phyloP scores from a whole-genome alignment of 2,797 vertebrate genomes.

The Centroberyx gerrardi region DNA sequence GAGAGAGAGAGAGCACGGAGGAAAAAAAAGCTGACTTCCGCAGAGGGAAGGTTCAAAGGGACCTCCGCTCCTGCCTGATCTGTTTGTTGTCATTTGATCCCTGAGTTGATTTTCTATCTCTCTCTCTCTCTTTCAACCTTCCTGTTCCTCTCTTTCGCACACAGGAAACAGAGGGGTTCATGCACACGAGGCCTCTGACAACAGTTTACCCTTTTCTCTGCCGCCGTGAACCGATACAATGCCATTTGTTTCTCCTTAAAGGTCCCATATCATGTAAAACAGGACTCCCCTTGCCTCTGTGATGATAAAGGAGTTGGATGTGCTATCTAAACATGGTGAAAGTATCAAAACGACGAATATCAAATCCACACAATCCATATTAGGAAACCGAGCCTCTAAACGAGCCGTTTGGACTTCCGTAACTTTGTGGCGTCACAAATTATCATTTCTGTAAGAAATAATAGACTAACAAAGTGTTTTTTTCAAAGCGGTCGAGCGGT shows the following conservation, averaged over 20 bases:
- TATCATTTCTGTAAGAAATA: no score
- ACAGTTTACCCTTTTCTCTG: constrained; percentile 51
- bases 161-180: constrained; percentile 59
- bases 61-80: constrained; percentile 65
- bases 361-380: no score
- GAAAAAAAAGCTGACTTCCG: constrained; percentile 64
- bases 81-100: constrained; percentile 80
- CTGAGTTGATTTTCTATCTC: constrained; percentile 57
- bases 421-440: no score
- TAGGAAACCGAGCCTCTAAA: no score
- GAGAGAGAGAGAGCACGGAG: constrained; percentile 37
- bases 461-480: no score
- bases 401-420: no score
- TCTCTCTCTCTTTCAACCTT: constrained; percentile 27
- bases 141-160: constrained; percentile 61
- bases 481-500: no score
- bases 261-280: constrained; percentile 22
- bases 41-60: constrained; percentile 67
- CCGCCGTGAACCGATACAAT: constrained; percentile 55
- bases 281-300: no score
- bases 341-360: no score
- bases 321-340: no score
- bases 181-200: constrained; percentile 55
- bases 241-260: constrained; percentile 51
- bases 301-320: no score